Evolutionary conservation across 2,888 invertebrate species (phyloP).

Genomic region (Drosophila diplacantha): DNA sequence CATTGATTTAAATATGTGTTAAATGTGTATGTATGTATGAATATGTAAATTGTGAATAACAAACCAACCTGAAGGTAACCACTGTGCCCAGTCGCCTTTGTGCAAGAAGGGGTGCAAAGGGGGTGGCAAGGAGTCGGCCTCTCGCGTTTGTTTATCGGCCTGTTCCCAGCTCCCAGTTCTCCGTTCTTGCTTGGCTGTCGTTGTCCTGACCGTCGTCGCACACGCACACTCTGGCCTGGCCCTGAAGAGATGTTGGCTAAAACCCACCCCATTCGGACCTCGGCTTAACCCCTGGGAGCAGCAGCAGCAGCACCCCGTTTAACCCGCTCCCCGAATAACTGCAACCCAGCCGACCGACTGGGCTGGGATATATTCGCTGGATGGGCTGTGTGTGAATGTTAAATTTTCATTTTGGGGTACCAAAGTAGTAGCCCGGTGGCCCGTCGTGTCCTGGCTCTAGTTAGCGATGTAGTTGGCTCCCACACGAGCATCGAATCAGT

Average conservation of each 20-base stretch:
- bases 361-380: constrained; percentile 2
- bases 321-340: constrained; percentile 50
- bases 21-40: no score
- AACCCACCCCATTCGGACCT: constrained; percentile 35
- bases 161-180: constrained; percentile 29
- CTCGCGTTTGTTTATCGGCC: constrained; percentile 41
- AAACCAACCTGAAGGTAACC: background rate
- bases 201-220: constrained; percentile 15
- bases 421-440: constrained; percentile 13
- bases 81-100: constrained; percentile 6
- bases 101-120: background rate
- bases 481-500: constrained; percentile 63
- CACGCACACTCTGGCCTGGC: constrained; percentile 6
- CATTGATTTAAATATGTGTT: background rate
- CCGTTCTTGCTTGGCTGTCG: constrained; percentile 5
- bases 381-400: constrained; percentile 13
- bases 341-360: constrained; percentile 44
- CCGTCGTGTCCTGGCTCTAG: constrained; percentile 18
- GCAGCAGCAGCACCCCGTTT: constrained; percentile 18
- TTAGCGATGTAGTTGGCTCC: constrained; percentile 54
- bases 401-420: constrained; percentile 30
- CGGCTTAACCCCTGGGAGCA: constrained; percentile 14
- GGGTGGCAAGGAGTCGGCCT: constrained; percentile 19
- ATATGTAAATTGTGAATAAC: background rate
- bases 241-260: constrained; percentile 32